These are phyloP conservation scores for Trichonephila inaurata DNA, from an alignment of 1,140 invertebrate species.

Conservation along the genomic window DNA sequence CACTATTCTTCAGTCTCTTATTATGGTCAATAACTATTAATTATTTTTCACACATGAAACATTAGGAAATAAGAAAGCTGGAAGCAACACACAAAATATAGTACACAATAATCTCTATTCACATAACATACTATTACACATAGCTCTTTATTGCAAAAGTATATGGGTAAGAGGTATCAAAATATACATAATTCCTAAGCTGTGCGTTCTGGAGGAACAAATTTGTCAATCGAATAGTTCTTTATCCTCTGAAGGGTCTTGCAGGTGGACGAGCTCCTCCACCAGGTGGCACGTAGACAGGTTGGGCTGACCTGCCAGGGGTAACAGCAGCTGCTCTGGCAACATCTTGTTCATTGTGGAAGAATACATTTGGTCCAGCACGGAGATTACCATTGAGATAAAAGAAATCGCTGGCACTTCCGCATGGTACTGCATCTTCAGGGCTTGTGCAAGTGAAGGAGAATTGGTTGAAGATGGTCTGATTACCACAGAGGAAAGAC, in stretches of 20 bases:
- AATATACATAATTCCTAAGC: no score
- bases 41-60: no score
- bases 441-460: conserved; percentile 79
- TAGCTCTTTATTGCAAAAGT: no score
- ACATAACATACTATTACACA: no score
- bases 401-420: conserved; percentile 79
- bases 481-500: conserved; percentile 92
- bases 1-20: no score
- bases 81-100: no score
- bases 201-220: no score
- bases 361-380: conserved; percentile 64
- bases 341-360: conserved; percentile 77
- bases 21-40: no score
- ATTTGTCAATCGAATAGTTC: background rate
- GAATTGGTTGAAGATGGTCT: conserved; percentile 91
- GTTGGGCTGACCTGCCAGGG: conserved; percentile 47
- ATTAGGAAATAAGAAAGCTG: no score
- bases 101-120: no score
- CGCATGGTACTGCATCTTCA: conserved; percentile 79
- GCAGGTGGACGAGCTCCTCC: background rate
- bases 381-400: conserved; percentile 78
- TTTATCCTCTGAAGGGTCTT: conserved; percentile 60
- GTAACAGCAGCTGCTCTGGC: conserved; percentile 68
- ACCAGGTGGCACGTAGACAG: background rate
- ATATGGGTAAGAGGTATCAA: no score